These are phyloP conservation scores for Forbesichthys papilliferus DNA, from an alignment of 2,113 vertebrate species.

Conservation along the genomic window DNA sequence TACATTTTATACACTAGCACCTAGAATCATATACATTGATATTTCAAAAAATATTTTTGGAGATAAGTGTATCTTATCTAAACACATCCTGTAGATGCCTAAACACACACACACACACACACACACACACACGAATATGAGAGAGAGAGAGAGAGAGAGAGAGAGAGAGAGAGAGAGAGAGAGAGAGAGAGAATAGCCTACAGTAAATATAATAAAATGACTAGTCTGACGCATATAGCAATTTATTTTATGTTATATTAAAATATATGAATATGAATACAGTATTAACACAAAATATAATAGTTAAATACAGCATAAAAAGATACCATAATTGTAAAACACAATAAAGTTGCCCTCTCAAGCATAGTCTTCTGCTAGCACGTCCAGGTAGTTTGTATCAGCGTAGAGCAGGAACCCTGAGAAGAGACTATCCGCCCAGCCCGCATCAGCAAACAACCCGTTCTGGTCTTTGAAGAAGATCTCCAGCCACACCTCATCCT, in stretches of 20 bases:
- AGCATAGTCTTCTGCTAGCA: constrained; percentile 85
- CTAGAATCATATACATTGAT: no score
- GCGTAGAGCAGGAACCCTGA: constrained; percentile 95
- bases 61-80: no score
- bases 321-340: background rate
- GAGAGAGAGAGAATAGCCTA: no score
- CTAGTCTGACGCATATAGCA: no score
- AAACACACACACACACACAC: no score
- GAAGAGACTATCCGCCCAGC: constrained; percentile 95
- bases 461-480: constrained; percentile 97
- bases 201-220: no score
- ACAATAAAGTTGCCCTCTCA: constrained; percentile 29
- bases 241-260: background rate
- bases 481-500: constrained; percentile 97
- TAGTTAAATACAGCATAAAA: no score
- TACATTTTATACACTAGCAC: background rate
- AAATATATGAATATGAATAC: background rate
- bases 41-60: no score
- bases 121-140: no score
- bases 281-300: background rate
- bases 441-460: constrained; percentile 91
- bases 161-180: no score
- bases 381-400: constrained; percentile 92
- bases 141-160: no score
- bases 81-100: no score